Percentiles rank a stretch among this genome's conserved stretches.
These are phyloP conservation scores for Heteractis magnifica DNA, from an alignment of 92 coral and sea anemone species.

Conservation along the genomic window DNA sequence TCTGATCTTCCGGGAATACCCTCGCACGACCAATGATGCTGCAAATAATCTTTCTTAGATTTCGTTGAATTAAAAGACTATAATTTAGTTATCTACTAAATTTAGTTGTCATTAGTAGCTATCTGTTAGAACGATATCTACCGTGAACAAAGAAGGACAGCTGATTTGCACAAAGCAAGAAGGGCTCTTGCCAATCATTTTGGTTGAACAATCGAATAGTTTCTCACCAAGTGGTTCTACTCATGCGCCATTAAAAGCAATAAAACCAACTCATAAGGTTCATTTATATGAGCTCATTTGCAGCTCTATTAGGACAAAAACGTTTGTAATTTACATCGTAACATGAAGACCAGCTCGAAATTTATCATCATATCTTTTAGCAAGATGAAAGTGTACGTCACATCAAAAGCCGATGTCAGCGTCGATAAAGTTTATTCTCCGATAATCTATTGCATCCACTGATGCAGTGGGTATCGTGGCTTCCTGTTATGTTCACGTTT, in stretches of 20 bases:
- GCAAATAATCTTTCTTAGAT: too few relatives aligned
- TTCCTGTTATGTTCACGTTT: constrained; percentile 12
- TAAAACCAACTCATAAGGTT: neutral
- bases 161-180: neutral
- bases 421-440: neutral
- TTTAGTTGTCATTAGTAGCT: neutral
- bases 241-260: neutral
- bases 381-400: neutral
- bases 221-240: neutral
- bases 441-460: constrained; percentile 6
- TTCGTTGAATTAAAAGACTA: too few relatives aligned
- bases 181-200: constrained; percentile 14
- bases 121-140: neutral
- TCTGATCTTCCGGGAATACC: too few relatives aligned
- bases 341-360: neutral
- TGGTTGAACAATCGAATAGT: neutral
- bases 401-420: neutral
- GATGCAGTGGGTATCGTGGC: neutral
- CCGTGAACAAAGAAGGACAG: neutral
- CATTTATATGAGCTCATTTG: neutral
- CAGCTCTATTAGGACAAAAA: neutral
- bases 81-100: neutral
- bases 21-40: too few relatives aligned
- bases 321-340: neutral
- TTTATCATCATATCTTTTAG: neutral